Conservation (phyloP, 2,797 vertebrate species). For the Apogon talboti region DNA sequence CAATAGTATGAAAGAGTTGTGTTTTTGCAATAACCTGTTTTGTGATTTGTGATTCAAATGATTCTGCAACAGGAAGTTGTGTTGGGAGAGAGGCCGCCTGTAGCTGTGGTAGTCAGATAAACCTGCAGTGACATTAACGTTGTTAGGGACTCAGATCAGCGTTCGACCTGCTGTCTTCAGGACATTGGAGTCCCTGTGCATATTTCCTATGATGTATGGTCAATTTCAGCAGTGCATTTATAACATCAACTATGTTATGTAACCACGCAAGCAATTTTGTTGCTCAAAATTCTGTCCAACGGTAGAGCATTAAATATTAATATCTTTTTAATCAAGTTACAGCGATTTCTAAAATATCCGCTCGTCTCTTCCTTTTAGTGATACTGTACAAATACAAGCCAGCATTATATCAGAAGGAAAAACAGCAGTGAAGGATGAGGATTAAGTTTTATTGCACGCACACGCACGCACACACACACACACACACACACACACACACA, state of each 20-base stretch:
- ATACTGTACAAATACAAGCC: constrained; percentile 38
- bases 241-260: constrained; percentile 53
- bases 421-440: constrained; percentile 58
- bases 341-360: constrained; percentile 54
- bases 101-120: constrained; percentile 48
- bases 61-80: constrained; percentile 79
- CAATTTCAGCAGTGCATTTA: constrained; percentile 49
- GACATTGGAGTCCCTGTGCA: constrained; percentile 26
- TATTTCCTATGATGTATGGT: constrained; percentile 54
- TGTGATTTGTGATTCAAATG: constrained; percentile 61
- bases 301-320: constrained; percentile 72
- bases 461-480: no score
- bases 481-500: no score
- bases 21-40: constrained; percentile 72
- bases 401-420: constrained; percentile 46
- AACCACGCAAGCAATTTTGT: constrained; percentile 52
- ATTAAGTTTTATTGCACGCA: constrained; percentile 53
- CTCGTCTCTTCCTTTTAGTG: constrained; percentile 21
- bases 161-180: constrained; percentile 25
- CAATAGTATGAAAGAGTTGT: constrained; percentile 46
- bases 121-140: constrained; percentile 14
- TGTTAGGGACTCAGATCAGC: constrained; percentile 15
- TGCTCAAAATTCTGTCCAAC: constrained; percentile 51
- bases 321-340: constrained; percentile 69
- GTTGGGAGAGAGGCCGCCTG: constrained; percentile 32